Conservation (phyloP, 2,797 vertebrate genomes). For the Astyanax mexicanus region DNA sequence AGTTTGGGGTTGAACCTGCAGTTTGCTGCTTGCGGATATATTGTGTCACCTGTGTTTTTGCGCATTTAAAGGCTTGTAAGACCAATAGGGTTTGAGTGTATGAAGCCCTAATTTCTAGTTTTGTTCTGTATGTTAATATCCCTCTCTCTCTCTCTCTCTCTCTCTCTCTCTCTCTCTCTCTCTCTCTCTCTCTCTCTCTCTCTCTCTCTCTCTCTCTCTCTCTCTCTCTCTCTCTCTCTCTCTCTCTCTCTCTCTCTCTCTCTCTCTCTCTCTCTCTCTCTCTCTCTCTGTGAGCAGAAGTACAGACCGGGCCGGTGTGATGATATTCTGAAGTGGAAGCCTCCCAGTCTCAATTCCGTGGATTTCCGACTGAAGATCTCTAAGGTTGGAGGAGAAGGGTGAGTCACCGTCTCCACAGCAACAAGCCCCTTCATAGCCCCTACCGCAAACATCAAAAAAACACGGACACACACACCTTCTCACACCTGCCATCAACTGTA, state of each 20-base stretch:
- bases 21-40: no score
- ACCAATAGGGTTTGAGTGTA: no score
- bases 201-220: no score
- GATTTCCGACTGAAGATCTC: slow-evolving; percentile 99
- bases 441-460: slow-evolving; percentile 46
- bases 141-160: no score
- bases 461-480: slow-evolving; percentile 10
- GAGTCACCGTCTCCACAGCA: slow-evolving; percentile 75
- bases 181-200: slow-evolving; percentile 1
- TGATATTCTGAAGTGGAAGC: slow-evolving; percentile 99
- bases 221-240: background rate
- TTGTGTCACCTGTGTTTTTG: no score
- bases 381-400: slow-evolving; percentile 98
- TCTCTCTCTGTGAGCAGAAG: slow-evolving; percentile 78
- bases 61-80: no score
- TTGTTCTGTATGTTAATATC: no score
- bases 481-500: background rate
- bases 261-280: slow-evolving; percentile 11
- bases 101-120: no score
- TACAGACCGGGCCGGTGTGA: slow-evolving; percentile 95
- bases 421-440: slow-evolving; percentile 36
- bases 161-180: no score
- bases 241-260: background rate
- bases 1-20: no score
- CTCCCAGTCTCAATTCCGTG: slow-evolving; percentile 96